Evolutionary conservation across 37 sponge, comb jelly and placozoan genomes (phyloP).

Genomic region (Tethya wilhelma): DNA sequence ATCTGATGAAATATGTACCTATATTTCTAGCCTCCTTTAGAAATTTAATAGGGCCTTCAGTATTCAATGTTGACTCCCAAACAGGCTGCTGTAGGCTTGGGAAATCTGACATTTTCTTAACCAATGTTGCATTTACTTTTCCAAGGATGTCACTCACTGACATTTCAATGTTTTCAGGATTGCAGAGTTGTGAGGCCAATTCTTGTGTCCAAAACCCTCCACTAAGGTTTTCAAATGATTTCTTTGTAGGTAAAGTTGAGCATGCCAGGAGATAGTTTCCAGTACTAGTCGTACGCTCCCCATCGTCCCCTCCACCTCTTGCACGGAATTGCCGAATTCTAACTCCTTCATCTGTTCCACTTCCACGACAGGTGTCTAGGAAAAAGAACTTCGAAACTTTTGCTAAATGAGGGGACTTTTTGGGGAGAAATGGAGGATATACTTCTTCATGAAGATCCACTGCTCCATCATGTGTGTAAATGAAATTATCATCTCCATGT

Average conservation of each 20-base stretch:
- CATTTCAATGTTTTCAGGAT: no score
- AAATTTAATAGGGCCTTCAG: no score
- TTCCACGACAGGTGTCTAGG: slow-evolving; percentile 50
- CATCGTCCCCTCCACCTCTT: no score
- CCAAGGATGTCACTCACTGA: no score
- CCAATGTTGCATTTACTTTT: no score
- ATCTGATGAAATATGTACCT: no score
- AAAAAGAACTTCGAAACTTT: slow-evolving; percentile 40
- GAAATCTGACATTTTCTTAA: no score
- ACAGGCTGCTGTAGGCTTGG: no score
- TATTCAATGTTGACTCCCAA: no score
- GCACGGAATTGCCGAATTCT: no score
- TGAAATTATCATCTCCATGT: slow-evolving; percentile 19
- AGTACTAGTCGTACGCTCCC: slow-evolving; percentile 3
- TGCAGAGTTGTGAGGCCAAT: no score
- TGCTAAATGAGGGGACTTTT: background rate
- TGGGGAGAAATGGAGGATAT: background rate
- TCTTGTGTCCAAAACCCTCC: slow-evolving; percentile 49
- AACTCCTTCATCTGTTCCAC: background rate
- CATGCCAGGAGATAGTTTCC: slow-evolving; percentile 47
- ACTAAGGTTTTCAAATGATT: slow-evolving; percentile 11
- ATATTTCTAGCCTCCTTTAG: no score
- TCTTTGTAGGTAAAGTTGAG: slow-evolving; percentile 45
- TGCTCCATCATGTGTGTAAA: slow-evolving; percentile 32
- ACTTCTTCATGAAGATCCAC: background rate